A percentile compares a stretch with the other conserved stretches of the same genome.
Evolutionary conservation across 2,113 vertebrate genomes (phyloP).

Genomic region (Ptychochromis oligacanthus): DNA sequence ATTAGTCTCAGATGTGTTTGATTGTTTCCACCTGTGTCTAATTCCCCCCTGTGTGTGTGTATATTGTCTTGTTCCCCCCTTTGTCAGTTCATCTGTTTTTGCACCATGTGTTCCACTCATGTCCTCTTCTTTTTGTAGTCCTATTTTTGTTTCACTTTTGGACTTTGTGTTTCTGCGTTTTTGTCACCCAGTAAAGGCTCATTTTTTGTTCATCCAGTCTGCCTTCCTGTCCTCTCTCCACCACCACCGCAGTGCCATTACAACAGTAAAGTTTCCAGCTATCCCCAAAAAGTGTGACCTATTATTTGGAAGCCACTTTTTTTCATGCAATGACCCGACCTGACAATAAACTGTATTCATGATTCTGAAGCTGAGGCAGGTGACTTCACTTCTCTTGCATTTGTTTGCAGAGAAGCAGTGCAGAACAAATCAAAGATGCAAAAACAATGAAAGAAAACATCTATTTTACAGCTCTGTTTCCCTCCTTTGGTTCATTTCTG

Average conservation of each 20-base stretch:
- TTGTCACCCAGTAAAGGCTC: not conserved
- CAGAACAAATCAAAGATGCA: not conserved
- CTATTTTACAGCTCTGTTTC: conserved; percentile 2
- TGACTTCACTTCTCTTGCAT: not conserved
- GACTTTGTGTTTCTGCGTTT: not conserved
- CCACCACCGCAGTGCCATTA: not conserved
- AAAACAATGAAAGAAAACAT: conserved; percentile 9
- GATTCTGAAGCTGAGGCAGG: not conserved
- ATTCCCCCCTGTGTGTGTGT: no score
- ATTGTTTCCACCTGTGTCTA: no score
- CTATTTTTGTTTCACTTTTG: not conserved
- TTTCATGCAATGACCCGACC: not conserved
- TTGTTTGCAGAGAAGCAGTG: not conserved
- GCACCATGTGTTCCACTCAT: no score
- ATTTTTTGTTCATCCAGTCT: no score
- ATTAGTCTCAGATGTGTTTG: not conserved
- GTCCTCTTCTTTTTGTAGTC: no score
- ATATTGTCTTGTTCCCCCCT: no score
- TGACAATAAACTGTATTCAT: not conserved
- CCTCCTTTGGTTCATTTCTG: not conserved
- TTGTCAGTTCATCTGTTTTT: no score
- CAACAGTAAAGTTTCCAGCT: not conserved
- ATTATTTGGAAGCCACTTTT: not conserved
- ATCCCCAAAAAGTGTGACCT: not conserved
- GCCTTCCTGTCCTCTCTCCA: not conserved